These are phyloP conservation scores for Palaemon carinicauda DNA, from an alignment of 1,140 invertebrate genomes.

Conservation along the genomic window DNA sequence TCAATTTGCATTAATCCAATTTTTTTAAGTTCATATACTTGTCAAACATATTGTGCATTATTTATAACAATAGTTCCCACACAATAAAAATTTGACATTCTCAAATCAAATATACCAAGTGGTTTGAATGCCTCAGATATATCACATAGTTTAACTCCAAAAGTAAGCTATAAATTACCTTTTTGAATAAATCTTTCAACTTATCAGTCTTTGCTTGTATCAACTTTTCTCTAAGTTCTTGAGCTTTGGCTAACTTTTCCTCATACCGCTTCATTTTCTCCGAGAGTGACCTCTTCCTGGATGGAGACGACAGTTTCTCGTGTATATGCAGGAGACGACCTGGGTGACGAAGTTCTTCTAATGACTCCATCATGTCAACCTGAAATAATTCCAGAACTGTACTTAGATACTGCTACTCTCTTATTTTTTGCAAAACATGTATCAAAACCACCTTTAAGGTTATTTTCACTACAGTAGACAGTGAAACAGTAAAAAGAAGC, in stretches of 20 bases:
- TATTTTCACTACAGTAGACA: too few relatives aligned
- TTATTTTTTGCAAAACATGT: too few relatives aligned
- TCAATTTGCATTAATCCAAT: too few relatives aligned
- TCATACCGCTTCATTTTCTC: conserved; percentile 80
- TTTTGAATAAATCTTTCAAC: conserved; percentile 83
- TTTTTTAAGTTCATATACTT: too few relatives aligned
- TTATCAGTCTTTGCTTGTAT: conserved; percentile 85
- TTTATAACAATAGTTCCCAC: too few relatives aligned
- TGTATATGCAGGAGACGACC: conserved; percentile 89
- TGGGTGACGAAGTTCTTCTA: conserved; percentile 73
- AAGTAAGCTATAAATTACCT: conserved; percentile 67
- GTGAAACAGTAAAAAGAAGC: too few relatives aligned
- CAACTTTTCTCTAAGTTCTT: conserved; percentile 74
- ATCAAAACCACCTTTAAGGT: too few relatives aligned
- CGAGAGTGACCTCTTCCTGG: conserved; percentile 80
- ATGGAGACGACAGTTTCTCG: conserved; percentile 91
- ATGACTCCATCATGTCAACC: conserved; percentile 53
- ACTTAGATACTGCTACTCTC: background rate
- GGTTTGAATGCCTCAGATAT: background rate
- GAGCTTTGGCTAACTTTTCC: conserved; percentile 78
- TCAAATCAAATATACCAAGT: too few relatives aligned
- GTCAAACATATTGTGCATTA: too few relatives aligned
- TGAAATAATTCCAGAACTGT: background rate
- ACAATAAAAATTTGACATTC: too few relatives aligned
- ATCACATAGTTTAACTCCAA: background rate